Evolutionary conservation across 2,797 vertebrate genomes (phyloP), one percentile per base, ranked within the genome.

Genomic region (Euphonia xanthogaster): DNA sequence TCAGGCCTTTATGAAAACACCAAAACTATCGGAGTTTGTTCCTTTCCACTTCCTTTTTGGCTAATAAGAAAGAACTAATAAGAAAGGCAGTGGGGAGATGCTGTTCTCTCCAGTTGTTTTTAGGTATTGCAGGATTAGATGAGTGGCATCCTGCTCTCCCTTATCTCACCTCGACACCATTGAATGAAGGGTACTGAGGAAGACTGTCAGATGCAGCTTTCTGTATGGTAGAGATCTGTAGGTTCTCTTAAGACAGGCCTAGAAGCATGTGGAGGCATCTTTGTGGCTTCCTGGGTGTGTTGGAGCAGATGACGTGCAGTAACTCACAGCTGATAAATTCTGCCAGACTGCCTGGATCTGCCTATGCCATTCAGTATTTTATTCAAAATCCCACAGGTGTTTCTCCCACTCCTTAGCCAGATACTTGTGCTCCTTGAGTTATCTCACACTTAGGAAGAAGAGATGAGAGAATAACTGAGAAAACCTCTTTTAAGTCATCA

Each of bases 201-300:
- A 28, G 6, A 14, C 7, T 48, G 23, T 12, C 53, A 67, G 30
- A 21, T 19, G 35, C 8, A 58, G 20, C 12, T 68, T 31, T 57
- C 24, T 44, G 1, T 16, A 23, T 0, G 1, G 3, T 8, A 24
- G 14, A 54, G 27, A 62, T 21, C 20, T 45, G 22, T 15, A 50
- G 8, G 8, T 31, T 78, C 24, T 54, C 50, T 40, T n/a, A 86
- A 28, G 51, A 58, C 35, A 84, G 19, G 5, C 3, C 25, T 53
- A 37, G 19, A 6, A 82, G 54, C 14, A 15, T 6, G 1, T 45
- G 15, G 9, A 39, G 31, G 24, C 45, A 9, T 8, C 6, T 65
- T 80, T 33, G 20, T 35, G 53, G 15, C 10, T 84, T 80, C 16
- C 20, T 66, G 53, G 27, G 21, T 4, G 0, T 10, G 12, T 2